A percentile compares a stretch with the other conserved stretches of the same genome.
These are phyloP conservation scores for Drosophila eohydei DNA, from an alignment of 2,888 invertebrate genomes.

Conservation along the genomic window DNA sequence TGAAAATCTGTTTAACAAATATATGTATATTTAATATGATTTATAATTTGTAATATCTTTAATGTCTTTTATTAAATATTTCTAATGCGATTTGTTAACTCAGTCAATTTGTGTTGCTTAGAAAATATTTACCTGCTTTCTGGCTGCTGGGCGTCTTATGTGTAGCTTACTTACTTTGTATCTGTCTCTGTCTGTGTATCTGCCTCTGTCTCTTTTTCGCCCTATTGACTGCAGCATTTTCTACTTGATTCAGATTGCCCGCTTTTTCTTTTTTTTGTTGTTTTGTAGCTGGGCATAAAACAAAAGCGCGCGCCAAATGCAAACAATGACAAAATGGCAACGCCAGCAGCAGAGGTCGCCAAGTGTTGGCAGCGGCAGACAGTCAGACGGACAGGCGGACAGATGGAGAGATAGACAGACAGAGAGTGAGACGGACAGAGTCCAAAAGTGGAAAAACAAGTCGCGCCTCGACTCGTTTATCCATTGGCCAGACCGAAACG, in stretches of 20 bases:
- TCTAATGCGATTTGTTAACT: not conserved
- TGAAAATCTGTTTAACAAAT: too few species aligned
- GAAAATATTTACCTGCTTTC: not conserved
- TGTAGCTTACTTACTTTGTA: not conserved
- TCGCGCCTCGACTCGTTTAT: slow-evolving; percentile 50
- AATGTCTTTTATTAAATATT: not conserved
- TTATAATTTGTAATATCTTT: too few species aligned
- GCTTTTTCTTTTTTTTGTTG: not conserved
- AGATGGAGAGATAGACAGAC: not conserved
- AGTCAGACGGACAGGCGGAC: slow-evolving; percentile 3
- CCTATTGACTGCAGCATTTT: slow-evolving; percentile 16
- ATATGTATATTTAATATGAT: too few species aligned
- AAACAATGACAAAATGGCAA: slow-evolving; percentile 77
- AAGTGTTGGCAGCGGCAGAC: slow-evolving; percentile 55
- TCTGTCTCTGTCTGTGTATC: not conserved
- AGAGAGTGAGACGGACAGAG: slow-evolving; percentile 35
- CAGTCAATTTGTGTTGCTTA: not conserved
- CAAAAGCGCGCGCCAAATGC: slow-evolving; percentile 76
- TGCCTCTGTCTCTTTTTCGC: not conserved
- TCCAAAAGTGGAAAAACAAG: slow-evolving; percentile 76
- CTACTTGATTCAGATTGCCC: slow-evolving; percentile 42
- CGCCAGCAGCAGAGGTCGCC: slow-evolving; percentile 67
- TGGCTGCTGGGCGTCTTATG: not conserved
- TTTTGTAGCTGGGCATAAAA: slow-evolving; percentile 47
- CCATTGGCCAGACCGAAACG: slow-evolving; percentile 65